A percentile compares a stretch with the other conserved stretches of the same genome.
These are phyloP conservation scores for Pipistrellus pygmaeus DNA, from an alignment of 2,797 vertebrate genomes.

Conservation along the genomic window DNA sequence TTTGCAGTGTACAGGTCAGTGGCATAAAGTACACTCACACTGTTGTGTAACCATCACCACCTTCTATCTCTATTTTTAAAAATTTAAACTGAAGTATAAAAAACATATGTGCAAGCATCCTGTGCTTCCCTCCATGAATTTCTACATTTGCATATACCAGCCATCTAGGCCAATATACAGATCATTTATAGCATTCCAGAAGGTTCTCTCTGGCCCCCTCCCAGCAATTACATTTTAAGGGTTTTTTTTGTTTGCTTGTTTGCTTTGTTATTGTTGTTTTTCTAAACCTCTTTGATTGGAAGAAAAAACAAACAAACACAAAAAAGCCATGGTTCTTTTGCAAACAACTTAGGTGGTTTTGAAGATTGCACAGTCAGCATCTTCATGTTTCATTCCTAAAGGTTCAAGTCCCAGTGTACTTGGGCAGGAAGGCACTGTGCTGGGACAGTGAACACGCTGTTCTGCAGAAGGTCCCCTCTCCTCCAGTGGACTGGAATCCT, in stretches of 20 bases:
- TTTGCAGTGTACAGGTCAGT: neutral
- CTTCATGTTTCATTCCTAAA: conserved; percentile 56
- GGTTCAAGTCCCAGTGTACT: neutral
- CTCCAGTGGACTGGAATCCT: neutral
- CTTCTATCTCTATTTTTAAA: neutral
- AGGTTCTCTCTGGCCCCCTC: neutral
- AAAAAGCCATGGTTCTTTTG: neutral
- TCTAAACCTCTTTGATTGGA: conserved; percentile 17
- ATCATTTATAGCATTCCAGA: neutral
- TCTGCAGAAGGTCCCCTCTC: neutral
- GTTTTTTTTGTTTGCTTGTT: too few species aligned
- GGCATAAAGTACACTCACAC: neutral
- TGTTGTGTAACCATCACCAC: neutral
- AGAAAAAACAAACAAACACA: neutral
- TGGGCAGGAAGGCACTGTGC: conserved; percentile 45
- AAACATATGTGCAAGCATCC: neutral
- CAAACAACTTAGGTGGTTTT: conserved; percentile 49
- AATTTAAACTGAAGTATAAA: neutral
- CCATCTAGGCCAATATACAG: neutral
- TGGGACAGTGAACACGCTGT: neutral
- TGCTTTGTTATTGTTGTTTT: neutral
- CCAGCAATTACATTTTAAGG: neutral
- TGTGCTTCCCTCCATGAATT: neutral
- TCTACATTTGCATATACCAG: neutral
- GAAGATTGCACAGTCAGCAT: neutral